Conservation (phyloP, 2,888 invertebrate species). For the Dichetophora obliterata region DNA sequence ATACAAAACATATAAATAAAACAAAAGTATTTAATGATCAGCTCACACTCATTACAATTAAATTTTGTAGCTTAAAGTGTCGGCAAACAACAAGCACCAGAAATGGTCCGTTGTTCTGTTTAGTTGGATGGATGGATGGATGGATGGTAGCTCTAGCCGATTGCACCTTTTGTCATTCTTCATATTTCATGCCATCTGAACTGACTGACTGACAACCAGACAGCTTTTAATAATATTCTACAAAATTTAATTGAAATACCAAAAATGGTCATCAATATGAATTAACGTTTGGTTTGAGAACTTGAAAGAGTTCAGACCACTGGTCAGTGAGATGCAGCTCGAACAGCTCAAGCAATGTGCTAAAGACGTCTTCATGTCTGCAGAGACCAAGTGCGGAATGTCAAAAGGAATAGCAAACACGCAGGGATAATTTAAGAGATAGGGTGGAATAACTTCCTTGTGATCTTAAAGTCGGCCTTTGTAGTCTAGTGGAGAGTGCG, state of each 20-base stretch:
- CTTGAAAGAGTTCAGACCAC: not conserved
- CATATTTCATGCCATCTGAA: constrained; percentile 17
- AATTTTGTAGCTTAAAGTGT: constrained; percentile 1
- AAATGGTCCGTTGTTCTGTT: no score
- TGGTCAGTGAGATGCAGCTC: not conserved
- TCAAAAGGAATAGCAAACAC: not conserved
- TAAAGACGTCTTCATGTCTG: constrained; percentile 55
- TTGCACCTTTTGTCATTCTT: constrained; percentile 53
- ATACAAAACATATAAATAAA: constrained; percentile 22
- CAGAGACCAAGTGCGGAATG: constrained; percentile 27
- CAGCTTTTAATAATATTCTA: constrained; percentile 32
- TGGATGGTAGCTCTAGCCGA: constrained; percentile 23
- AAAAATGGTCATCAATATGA: constrained; percentile 60
- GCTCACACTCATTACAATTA: constrained; percentile 50
- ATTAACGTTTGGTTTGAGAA: constrained; percentile 10
- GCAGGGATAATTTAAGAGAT: not conserved
- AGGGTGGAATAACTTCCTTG: not conserved
- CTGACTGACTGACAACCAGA: constrained; percentile 27
- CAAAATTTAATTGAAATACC: constrained; percentile 68
- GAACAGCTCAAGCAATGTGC: constrained; percentile 36
- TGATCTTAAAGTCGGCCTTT: no score
- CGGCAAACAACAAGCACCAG: constrained; percentile 18
- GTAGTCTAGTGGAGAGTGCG: no score
- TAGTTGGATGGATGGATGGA: no score
- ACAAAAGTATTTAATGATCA: constrained; percentile 18